phyloP scores from a whole-genome alignment of 1,140 invertebrate genomes.

The Physella acuta region DNA sequence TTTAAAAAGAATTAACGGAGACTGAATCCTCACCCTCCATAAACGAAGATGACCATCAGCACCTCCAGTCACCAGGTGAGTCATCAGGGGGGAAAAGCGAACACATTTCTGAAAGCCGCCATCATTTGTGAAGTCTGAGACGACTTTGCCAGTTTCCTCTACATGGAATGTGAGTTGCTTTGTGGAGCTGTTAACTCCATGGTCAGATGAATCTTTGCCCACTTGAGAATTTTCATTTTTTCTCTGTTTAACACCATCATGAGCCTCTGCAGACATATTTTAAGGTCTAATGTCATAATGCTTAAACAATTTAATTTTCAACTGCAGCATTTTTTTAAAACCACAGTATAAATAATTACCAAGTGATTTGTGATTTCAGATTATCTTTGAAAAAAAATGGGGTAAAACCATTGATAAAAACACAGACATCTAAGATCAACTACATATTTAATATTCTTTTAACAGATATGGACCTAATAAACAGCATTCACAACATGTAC shows the following conservation, averaged over 20 bases:
- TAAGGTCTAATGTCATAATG: not conserved
- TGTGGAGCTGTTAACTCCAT: constrained; percentile 23
- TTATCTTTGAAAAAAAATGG: too few relatives aligned
- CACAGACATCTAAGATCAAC: too few relatives aligned
- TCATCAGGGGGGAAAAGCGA: constrained; percentile 73
- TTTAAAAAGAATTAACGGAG: too few relatives aligned
- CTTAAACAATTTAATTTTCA: too few relatives aligned
- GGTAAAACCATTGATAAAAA: too few relatives aligned
- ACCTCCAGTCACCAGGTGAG: constrained; percentile 85
- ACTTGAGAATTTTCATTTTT: constrained; percentile 29
- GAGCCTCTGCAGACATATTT: constrained; percentile 9
- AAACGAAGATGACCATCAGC: constrained; percentile 83
- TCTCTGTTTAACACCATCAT: constrained; percentile 32
- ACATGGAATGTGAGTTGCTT: constrained; percentile 61
- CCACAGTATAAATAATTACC: too few relatives aligned
- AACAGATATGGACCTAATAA: too few relatives aligned
- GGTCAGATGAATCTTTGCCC: constrained; percentile 17
- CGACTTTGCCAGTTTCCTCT: constrained; percentile 50
- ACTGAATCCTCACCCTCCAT: too few relatives aligned
- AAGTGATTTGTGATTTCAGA: too few relatives aligned
- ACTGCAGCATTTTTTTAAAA: too few relatives aligned
- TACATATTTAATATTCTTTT: too few relatives aligned
- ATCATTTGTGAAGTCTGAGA: constrained; percentile 64
- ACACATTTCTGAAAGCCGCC: constrained; percentile 86
- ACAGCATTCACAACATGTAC: too few relatives aligned